Conservation (phyloP, 2,797 vertebrate species). For the Trichosurus vulpecula region DNA sequence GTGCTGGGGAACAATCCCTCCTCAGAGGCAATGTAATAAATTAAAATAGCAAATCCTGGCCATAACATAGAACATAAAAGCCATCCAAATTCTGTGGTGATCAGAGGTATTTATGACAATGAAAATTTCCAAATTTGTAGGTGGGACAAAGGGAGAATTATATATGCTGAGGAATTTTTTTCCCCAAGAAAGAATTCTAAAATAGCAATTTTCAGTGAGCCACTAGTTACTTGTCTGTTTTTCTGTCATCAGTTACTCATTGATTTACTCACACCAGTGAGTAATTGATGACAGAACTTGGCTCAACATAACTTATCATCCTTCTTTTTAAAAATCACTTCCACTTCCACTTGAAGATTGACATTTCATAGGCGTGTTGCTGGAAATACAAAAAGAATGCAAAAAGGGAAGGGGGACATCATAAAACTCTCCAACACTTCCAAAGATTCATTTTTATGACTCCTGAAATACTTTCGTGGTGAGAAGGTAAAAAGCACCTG, state of each 20-base stretch:
- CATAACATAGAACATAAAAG: not conserved
- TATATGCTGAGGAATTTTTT: not conserved
- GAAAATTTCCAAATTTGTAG: conserved; percentile 36
- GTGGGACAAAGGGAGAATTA: not conserved
- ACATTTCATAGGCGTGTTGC: not conserved
- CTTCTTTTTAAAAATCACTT: not conserved
- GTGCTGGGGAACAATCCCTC: not conserved
- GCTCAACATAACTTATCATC: not conserved
- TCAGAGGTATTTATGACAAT: not conserved
- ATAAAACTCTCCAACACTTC: not conserved
- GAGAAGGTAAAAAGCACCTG: not conserved
- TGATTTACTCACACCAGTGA: not conserved
- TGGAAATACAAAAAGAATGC: not conserved
- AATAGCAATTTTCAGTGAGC: conserved; percentile 25
- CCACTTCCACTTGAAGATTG: not conserved
- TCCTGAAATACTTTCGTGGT: not conserved
- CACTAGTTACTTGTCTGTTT: not conserved
- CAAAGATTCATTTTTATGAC: not conserved
- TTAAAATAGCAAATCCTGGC: not conserved
- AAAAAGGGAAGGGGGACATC: not conserved
- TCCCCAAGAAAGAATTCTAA: not conserved
- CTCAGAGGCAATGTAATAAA: not conserved
- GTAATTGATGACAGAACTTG: not conserved
- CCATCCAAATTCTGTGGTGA: not conserved
- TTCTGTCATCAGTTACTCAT: not conserved